These are phyloP conservation scores for Pempheris klunzingeri DNA, from an alignment of 2,797 vertebrate species.

Conservation along the genomic window DNA sequence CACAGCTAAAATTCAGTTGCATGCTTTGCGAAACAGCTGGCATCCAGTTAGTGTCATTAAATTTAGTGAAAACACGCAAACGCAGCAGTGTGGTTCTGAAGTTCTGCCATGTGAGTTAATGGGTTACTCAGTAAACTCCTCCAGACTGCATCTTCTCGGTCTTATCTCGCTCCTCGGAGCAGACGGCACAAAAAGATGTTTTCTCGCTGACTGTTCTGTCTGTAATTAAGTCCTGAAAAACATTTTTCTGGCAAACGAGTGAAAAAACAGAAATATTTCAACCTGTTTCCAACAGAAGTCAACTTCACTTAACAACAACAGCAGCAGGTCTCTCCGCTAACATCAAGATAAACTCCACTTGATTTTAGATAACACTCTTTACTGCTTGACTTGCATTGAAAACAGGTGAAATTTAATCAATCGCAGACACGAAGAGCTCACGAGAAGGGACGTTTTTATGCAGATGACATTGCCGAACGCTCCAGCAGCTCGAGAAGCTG, in stretches of 20 bases:
- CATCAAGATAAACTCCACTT: constrained; percentile 10
- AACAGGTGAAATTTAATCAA: constrained; percentile 16
- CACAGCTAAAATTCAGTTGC: background rate
- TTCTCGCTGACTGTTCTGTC: background rate
- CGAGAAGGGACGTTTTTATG: background rate
- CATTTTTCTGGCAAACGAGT: background rate
- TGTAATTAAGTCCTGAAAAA: background rate
- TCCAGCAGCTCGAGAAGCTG: constrained; percentile 9
- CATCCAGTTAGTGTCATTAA: background rate
- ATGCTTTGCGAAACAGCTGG: background rate
- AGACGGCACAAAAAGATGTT: too few relatives aligned
- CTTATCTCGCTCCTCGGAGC: background rate
- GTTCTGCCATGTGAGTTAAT: background rate
- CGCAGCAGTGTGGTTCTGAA: background rate
- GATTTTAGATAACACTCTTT: background rate
- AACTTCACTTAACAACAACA: background rate
- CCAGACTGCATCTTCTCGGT: too few relatives aligned
- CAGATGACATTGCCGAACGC: background rate
- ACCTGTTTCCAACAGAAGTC: background rate
- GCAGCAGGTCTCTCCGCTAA: background rate
- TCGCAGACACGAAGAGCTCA: constrained; percentile 8
- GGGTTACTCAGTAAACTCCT: background rate
- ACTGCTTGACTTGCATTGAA: constrained; percentile 10
- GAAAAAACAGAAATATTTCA: background rate
- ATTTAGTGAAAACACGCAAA: too few relatives aligned